A percentile compares a stretch with the other conserved stretches of the same genome.
These are phyloP conservation scores for Deilephila elpenor DNA, from an alignment of 2,888 invertebrate species.

Conservation along the genomic window DNA sequence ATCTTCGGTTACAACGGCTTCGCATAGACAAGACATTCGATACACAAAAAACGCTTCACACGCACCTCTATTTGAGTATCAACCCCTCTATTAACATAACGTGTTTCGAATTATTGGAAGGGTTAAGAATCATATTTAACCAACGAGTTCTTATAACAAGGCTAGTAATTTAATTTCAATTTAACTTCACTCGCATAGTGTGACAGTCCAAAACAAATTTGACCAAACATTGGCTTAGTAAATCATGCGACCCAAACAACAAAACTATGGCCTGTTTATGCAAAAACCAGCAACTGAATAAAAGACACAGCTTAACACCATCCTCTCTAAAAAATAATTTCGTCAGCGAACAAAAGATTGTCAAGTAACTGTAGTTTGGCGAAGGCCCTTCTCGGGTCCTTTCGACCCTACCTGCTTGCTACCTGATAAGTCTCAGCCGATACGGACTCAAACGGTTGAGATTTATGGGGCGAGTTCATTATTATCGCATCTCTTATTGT, in stretches of 20 bases:
- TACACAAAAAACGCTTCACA: background rate
- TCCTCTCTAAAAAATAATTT: background rate
- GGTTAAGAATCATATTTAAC: too few species aligned
- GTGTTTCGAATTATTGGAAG: background rate
- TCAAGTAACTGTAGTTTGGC: slow-evolving; percentile 19
- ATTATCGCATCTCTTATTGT: slow-evolving; percentile 27
- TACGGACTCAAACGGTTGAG: slow-evolving; percentile 18
- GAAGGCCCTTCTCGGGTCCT: slow-evolving; percentile 2
- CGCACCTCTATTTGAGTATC: background rate
- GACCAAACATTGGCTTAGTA: background rate
- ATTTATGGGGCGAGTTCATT: slow-evolving; percentile 23
- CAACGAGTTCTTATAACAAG: too few species aligned
- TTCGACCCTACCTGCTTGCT: slow-evolving; percentile 15
- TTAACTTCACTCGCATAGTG: too few species aligned
- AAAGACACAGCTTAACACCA: background rate
- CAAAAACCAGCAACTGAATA: slow-evolving; percentile 10
- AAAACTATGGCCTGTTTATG: background rate
- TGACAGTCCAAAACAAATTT: background rate
- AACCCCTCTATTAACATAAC: background rate
- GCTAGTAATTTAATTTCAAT: too few species aligned
- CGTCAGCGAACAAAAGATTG: slow-evolving; percentile 19
- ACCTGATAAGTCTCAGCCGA: slow-evolving; percentile 14
- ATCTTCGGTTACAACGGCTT: slow-evolving; percentile 4
- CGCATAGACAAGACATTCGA: slow-evolving; percentile 3
- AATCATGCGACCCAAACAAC: background rate